Conservation (phyloP, 1,140 invertebrate species). For the Monochamus saltuarius region DNA sequence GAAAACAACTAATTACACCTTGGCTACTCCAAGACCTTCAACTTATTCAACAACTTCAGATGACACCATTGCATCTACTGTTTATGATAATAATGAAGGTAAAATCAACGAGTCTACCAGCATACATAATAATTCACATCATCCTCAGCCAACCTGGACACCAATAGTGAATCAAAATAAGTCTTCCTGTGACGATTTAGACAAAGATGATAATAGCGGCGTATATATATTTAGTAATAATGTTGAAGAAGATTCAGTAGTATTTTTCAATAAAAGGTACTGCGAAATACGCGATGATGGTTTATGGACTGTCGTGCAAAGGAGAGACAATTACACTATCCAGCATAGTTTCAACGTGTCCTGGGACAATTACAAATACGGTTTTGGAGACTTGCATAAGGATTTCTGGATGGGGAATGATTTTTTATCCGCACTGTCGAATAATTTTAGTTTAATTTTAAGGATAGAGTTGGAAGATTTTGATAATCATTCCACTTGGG, state of each 20-base stretch:
- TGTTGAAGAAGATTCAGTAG: slow-evolving; percentile 14
- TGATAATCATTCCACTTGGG: slow-evolving; percentile 52
- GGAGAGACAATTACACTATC: slow-evolving; percentile 33
- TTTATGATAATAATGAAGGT: no score
- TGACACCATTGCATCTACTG: no score
- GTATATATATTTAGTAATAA: slow-evolving; percentile 36
- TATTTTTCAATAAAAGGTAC: slow-evolving; percentile 45
- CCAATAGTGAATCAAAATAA: slow-evolving; percentile 11
- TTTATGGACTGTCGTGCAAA: slow-evolving; percentile 57
- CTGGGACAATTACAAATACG: slow-evolving; percentile 63
- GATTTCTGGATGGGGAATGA: slow-evolving; percentile 71
- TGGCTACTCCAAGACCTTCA: neutral
- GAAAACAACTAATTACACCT: neutral
- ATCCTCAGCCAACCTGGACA: neutral
- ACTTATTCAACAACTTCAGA: neutral
- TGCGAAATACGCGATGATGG: slow-evolving; percentile 52
- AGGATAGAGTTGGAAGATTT: slow-evolving; percentile 60
- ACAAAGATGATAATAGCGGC: slow-evolving; percentile 25
- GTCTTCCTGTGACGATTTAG: slow-evolving; percentile 27
- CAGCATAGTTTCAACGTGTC: slow-evolving; percentile 58
- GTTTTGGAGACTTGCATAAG: slow-evolving; percentile 58
- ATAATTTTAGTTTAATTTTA: slow-evolving; percentile 52
- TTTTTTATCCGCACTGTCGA: slow-evolving; percentile 56
- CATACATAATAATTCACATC: neutral
- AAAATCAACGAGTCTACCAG: no score